Evolutionary conservation across 2,797 vertebrate genomes (phyloP).

Genomic region (Argya squamiceps): DNA sequence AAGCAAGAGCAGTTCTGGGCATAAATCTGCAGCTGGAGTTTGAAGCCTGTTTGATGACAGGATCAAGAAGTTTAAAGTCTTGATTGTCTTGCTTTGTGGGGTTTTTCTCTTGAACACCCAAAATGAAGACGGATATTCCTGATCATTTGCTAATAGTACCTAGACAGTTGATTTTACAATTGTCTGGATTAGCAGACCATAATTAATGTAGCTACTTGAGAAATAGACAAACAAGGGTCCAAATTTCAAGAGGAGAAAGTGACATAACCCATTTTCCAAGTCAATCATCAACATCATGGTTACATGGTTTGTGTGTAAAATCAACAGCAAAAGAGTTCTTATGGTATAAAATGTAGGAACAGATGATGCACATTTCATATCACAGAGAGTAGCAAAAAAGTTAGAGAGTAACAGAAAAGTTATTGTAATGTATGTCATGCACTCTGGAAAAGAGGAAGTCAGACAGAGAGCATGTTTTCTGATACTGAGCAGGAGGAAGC

Average conservation of each 20-base stretch:
- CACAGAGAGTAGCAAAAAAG: not conserved
- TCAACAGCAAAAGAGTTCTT: not conserved
- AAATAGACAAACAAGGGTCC: not conserved
- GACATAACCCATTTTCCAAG: not conserved
- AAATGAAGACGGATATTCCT: not conserved
- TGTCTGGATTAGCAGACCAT: not conserved
- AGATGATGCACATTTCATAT: not conserved
- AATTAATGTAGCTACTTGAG: not conserved
- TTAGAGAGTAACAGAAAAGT: not conserved
- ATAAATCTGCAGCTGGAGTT: not conserved
- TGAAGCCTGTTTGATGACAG: not conserved
- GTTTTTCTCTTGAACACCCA: not conserved
- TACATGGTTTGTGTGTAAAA: not conserved
- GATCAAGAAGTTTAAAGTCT: not conserved
- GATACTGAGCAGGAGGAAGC: not conserved
- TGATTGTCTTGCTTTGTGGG: not conserved
- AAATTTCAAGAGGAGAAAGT: not conserved
- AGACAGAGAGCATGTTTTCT: not conserved
- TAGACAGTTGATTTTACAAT: not conserved
- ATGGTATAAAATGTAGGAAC: not conserved
- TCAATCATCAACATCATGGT: not conserved
- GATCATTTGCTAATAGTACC: not conserved
- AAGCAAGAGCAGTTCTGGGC: not conserved
- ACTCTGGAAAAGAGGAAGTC: not conserved
- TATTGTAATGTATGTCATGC: fast-evolving